Evolutionary conservation across 2,888 invertebrate species (phyloP), one percentile per base, ranked within the genome.

Genomic region (Xestia sexstrigata): DNA sequence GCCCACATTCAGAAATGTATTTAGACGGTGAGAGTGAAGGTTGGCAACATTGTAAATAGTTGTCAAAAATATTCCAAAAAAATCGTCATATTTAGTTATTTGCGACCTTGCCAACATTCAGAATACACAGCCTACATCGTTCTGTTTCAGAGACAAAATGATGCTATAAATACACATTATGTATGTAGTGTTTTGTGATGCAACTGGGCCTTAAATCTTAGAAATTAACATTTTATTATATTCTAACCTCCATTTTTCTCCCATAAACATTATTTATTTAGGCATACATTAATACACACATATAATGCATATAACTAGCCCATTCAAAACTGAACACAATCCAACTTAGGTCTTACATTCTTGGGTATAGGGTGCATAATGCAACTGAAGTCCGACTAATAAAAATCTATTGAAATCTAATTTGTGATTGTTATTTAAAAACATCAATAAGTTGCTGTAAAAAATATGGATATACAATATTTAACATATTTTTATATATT

Each of bases 271-370:
- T 65, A 77, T 68, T 75, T 70, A 60, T 62, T 88, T 88, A 92
- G 95, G 93, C 95, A 85, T 93, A 95, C 35, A 92, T 93, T 93
- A 90, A 94, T 93, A 95, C 93, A 95, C 95, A 95, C 87, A 79
- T 82, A 84, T 15, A 89, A 94, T 94, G 95, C 88, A 93, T 95
- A 95, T 92, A 95, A 94, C 89, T 94, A 95, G 95, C 95, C 95
- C 90, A 89, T 82, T 77, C 47, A 80, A 84, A 82, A 82, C 45
- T 76, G 73, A 88, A 85, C 79, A 87, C 81, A 83, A 79, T 77
- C 72, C 47, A 83, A 70, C 78, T 88, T 84, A 90, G 72, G 58
- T 83, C 76, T 74, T 87, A 83, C 68, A 47, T 6, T 11, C 15
- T 62, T 86, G 73, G 3, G 23, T 63, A 71, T 55, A 84, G 47